Conservation (phyloP, 2,113 vertebrate species). For the Toxotes jaculatrix region DNA sequence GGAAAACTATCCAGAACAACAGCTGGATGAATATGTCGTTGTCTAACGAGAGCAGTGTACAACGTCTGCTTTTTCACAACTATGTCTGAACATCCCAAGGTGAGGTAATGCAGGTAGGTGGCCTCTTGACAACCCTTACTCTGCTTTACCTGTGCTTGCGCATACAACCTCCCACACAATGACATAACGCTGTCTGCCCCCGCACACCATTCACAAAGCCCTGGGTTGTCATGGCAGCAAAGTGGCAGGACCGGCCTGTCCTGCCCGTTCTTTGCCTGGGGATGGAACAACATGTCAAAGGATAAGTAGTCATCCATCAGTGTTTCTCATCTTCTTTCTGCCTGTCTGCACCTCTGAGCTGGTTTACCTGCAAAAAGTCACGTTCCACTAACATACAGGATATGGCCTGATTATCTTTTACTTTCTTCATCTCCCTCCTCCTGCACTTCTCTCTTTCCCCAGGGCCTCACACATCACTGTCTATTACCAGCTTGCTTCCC, state of each 20-base stretch:
- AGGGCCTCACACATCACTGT: conserved; percentile 13
- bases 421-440: conserved; percentile 4
- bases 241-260: conserved; percentile 50
- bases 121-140: conserved; percentile 41
- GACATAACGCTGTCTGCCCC: conserved; percentile 52
- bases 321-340: conserved; percentile 66
- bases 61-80: conserved; percentile 35
- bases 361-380: conserved; percentile 72
- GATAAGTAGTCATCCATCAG: conserved; percentile 69
- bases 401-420: conserved; percentile 25
- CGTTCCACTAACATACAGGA: conserved; percentile 63
- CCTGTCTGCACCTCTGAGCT: conserved; percentile 67
- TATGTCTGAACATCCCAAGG: not conserved
- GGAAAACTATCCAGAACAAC: conserved; percentile 1
- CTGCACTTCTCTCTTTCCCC: not conserved
- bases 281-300: conserved; percentile 57
- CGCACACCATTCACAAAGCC: conserved; percentile 31
- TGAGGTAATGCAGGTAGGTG: conserved; percentile 70
- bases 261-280: conserved; percentile 35
- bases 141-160: conserved; percentile 28
- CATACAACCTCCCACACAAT: conserved; percentile 41
- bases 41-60: not conserved
- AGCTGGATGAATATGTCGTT: conserved; percentile 9
- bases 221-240: conserved; percentile 48
- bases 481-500: not conserved